Conservation (phyloP, 2,113 vertebrate species). For the Melanocharis versteri region DNA sequence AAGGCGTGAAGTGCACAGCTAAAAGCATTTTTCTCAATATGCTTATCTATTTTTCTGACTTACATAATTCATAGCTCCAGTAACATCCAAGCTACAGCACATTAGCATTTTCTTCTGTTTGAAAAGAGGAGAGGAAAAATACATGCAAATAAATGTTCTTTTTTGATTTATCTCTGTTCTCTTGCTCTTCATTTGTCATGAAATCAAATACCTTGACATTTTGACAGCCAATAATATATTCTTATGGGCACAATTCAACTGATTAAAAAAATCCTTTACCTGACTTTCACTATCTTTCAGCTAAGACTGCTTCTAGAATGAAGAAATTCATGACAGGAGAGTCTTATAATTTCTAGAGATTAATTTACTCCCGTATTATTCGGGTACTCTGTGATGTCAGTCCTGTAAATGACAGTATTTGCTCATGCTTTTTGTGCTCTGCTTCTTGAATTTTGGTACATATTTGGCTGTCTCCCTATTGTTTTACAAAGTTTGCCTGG, state of each 20-base stretch:
- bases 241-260: not conserved
- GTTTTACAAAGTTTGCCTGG: not conserved
- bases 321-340: not conserved
- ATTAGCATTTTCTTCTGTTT: constrained; percentile 20
- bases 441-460: not conserved
- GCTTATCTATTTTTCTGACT: not conserved
- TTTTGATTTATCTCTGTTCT: not conserved
- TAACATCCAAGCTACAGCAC: not conserved
- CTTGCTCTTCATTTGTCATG: not conserved
- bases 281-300: not conserved
- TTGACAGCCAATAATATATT: not conserved
- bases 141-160: not conserved
- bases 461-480: not conserved
- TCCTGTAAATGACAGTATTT: not conserved
- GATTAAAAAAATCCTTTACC: not conserved
- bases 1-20: not conserved
- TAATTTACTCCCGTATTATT: not conserved
- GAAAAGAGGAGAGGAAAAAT: not conserved
- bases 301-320: not conserved
- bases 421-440: not conserved
- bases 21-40: not conserved
- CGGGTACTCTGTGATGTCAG: not conserved
- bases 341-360: not conserved
- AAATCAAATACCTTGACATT: constrained; percentile 4
- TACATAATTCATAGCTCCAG: not conserved